A percentile compares a stretch with the other conserved stretches of the same genome.
phyloP scores from a whole-genome alignment of 2,113 vertebrate genomes.

The Nothobranchius furzeri region DNA sequence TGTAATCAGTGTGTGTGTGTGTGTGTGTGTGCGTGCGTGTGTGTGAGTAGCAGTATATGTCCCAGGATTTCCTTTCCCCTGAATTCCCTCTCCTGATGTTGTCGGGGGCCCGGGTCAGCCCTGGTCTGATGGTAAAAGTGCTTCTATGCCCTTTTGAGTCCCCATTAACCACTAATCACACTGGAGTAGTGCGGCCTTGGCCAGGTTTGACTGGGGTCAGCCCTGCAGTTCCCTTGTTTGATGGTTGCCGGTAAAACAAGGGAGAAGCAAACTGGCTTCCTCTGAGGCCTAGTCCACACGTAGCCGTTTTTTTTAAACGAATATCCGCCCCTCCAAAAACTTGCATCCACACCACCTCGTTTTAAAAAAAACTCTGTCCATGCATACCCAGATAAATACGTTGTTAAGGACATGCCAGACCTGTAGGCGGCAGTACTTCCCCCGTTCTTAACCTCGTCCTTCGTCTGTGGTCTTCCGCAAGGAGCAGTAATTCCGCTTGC shows the following conservation, averaged over 20 bases:
- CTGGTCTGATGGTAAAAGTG: constrained; percentile 76
- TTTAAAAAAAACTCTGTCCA: too few relatives aligned
- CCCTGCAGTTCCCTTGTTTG: constrained; percentile 36
- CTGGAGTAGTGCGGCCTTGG: constrained; percentile 42
- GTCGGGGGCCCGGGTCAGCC: constrained; percentile 70
- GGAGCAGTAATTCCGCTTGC: too few relatives aligned
- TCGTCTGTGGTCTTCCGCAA: too few relatives aligned
- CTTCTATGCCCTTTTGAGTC: constrained; percentile 37
- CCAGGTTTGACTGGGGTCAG: constrained; percentile 37
- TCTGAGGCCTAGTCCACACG: too few relatives aligned
- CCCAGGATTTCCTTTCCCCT: constrained; percentile 72
- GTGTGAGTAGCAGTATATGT: constrained; percentile 54
- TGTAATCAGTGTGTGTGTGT: constrained; percentile 31
- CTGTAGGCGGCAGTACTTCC: too few relatives aligned
- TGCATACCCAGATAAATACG: too few relatives aligned
- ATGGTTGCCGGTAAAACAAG: constrained; percentile 21
- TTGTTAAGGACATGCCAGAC: too few relatives aligned
- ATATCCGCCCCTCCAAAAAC: too few relatives aligned
- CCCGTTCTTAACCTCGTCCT: too few relatives aligned
- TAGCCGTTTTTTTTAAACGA: too few relatives aligned
- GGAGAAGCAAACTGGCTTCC: constrained; percentile 47
- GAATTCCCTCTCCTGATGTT: constrained; percentile 77
- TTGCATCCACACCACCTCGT: too few relatives aligned
- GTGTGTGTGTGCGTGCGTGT: too few relatives aligned
- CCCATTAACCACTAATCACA: constrained; percentile 71